These are phyloP conservation scores for Spatulosminthurus flaviceps DNA, from an alignment of 2,888 invertebrate genomes.

Conservation along the genomic window DNA sequence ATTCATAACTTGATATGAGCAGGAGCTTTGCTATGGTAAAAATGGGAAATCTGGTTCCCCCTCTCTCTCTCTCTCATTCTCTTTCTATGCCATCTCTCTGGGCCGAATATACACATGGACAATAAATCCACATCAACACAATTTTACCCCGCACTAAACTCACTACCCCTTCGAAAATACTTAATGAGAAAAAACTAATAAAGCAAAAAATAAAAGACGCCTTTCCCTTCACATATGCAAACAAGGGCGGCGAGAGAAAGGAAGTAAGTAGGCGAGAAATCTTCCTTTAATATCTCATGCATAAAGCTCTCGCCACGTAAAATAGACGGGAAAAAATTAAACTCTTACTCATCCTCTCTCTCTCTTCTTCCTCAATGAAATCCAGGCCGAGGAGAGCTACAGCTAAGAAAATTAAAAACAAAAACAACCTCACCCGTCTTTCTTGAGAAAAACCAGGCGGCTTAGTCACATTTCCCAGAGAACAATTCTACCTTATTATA, in stretches of 20 bases:
- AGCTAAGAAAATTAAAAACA: slow-evolving; percentile 1
- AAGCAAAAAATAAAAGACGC: slow-evolving; percentile 23
- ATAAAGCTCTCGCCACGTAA: too few relatives aligned
- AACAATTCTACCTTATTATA: background rate
- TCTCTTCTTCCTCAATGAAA: background rate
- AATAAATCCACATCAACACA: slow-evolving; percentile 45
- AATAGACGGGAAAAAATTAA: background rate
- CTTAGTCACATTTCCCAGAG: background rate
- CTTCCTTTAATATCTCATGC: too few relatives aligned
- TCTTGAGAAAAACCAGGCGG: too few relatives aligned
- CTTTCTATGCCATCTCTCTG: too few relatives aligned
- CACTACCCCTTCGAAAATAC: background rate
- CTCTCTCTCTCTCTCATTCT: background rate
- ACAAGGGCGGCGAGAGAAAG: background rate
- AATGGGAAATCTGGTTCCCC: background rate
- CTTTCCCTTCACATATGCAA: slow-evolving; percentile 11
- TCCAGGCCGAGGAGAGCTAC: too few relatives aligned
- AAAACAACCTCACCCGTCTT: background rate
- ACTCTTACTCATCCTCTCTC: background rate
- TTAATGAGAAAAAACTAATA: slow-evolving; percentile 50
- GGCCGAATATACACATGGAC: slow-evolving; percentile 3
- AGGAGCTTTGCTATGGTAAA: background rate
- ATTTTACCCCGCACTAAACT: slow-evolving; percentile 21
- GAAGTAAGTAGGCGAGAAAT: too few relatives aligned
- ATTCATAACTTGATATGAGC: background rate